Base-by-base conservation (phyloP, 2,888 invertebrate genomes). In the Scotopteryx bipunctaria region DNA sequence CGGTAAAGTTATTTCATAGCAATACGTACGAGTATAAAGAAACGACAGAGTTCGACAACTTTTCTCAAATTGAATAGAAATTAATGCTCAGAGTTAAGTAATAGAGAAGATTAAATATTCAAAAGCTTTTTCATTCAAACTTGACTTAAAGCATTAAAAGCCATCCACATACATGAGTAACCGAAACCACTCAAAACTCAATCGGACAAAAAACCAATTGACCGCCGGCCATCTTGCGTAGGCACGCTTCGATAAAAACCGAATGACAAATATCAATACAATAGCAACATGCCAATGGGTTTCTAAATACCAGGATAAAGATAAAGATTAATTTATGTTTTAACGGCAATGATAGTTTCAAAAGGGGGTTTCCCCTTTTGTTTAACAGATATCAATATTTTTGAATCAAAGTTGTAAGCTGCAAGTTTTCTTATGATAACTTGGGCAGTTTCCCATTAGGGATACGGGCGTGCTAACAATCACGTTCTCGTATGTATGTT, bases 201-300 rank as follows among this genome's bases (percentile, higher is more conserved):
- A 42, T 14, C 16, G 38, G 9, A 49, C 44, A 67, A 73, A 73
- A 76, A 72, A 67, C 59, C 45, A 62, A 71, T 63, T 69, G 66
- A 71, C 70, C 73, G 73, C 51, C 67, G 67, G 59, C 65, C 66
- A 63, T 63, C 53, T 56, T 57, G 73, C 71, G 78, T 75, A 76
- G 75, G 76, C 65, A 62, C 55, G 66, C 60, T 58, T 46, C 57
- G 66, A 72, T 71, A 81, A 81, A 82, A 82, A 75, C 65, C 62
- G 64, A 64, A 63, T 68, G 57, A 71, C 66, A 44, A 53, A 61
- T 64, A 69, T 71, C 67, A 71, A 60, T 71, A 73, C 40, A 49
- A 57, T 59, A 11, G 51, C 46, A 41, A 37, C 14, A 66, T 69
- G 63, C 62, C 71, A 57, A 65, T 57, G 19, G 2, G 9, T 21